phyloP scores from a whole-genome alignment of 2,888 invertebrate genomes.

The Ypsolopha scabrella region DNA sequence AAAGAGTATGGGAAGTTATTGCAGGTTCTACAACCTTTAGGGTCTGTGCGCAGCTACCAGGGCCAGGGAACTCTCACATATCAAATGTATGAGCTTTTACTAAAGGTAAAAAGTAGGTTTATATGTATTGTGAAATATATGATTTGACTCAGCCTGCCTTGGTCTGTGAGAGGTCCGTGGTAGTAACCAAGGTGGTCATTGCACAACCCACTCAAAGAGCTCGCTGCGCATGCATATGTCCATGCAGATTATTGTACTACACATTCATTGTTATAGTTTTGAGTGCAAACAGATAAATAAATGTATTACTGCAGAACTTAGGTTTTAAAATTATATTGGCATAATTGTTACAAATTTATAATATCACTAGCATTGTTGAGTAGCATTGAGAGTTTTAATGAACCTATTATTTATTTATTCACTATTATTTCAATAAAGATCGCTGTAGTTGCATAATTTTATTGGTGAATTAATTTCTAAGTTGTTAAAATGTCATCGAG shows the following conservation, averaged over 20 bases:
- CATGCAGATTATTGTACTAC: not conserved
- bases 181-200: not conserved
- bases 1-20: not conserved
- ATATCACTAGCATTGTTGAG: conserved; percentile 60
- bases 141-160: no score
- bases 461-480: conserved; percentile 66
- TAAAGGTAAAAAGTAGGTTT: no score
- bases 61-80: conserved; percentile 1
- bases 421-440: conserved; percentile 50
- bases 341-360: conserved; percentile 65
- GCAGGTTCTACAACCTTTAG: not conserved
- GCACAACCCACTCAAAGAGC: conserved; percentile 4
- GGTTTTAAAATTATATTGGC: conserved; percentile 50
- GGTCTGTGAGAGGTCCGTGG: no score
- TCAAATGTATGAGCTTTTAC: no score
- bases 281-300: conserved; percentile 30
- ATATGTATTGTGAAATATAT: no score
- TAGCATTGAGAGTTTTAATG: conserved; percentile 60
- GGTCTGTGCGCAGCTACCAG: not conserved
- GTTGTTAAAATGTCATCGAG: conserved; percentile 70
- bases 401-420: conserved; percentile 48
- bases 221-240: not conserved
- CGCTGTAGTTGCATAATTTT: conserved; percentile 63
- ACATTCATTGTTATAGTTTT: conserved; percentile 37
- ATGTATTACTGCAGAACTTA: conserved; percentile 32